Evolutionary conservation across 2,888 invertebrate genomes (phyloP), one percentile per base, ranked within the genome.

Genomic region (Chrysopilus asiliformis): DNA sequence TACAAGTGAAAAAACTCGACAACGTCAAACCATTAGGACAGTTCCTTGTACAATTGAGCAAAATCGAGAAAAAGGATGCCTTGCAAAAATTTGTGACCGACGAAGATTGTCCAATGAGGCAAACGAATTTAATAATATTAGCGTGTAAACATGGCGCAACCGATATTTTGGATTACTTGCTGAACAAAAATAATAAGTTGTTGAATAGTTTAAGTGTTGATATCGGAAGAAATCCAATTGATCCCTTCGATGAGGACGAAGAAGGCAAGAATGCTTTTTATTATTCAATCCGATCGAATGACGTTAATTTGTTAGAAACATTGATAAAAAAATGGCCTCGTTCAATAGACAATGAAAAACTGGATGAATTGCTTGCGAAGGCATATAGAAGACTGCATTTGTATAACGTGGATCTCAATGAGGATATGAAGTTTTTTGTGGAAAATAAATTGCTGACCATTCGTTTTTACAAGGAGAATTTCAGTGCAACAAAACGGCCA

Each of bases 201-300:
- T 10, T 22, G 7, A 10, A 22, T 8, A 22, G 10, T 22, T 8
- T 10, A 7, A 22, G 7, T 8, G 22, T 22, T 8, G 10, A 22
- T 22, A 10, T 22, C 10, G 22, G 22, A 22, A 22, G 10, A 22
- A 22, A 7, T 8, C 7, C 10, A 22, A 22, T 22, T 10, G 10
- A 7, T 22, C 7, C 22, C 10, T 8, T 39, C 17, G 27, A 41
- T 39, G 14, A 31, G 17, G 45, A 47, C 37, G 34, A 42, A 32
- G 26, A 30, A n/a, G n/a, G n/a, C 5, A 45, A 47, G 30, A 46
- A 44, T 39, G 46, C 43, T 13, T 49, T 48, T 43, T 50, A 50
- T 32, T 48, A 49, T 42, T 43, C 48, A 22, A 47, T 50, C 26
- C 43, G 49, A 24, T 45, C 44, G 16, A 34, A 40, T 18, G 44